These are phyloP conservation scores for Phodopus roborovskii DNA, from an alignment of 2,113 vertebrate genomes.

Conservation along the genomic window DNA sequence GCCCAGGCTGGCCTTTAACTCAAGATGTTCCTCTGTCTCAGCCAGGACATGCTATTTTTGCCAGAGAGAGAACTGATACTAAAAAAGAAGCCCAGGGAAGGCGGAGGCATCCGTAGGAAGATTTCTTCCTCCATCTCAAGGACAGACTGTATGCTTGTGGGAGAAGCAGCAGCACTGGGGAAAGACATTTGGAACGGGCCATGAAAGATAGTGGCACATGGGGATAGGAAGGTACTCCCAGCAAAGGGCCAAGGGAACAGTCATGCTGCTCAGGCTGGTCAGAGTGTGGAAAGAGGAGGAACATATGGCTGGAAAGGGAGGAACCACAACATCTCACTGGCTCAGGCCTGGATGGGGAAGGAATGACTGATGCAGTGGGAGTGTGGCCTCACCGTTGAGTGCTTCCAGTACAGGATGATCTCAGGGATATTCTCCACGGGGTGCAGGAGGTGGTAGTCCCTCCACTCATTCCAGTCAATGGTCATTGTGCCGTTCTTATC, in stretches of 20 bases:
- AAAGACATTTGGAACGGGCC: background rate
- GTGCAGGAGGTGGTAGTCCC: slow-evolving; percentile 96
- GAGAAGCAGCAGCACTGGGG: background rate
- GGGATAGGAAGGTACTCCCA: background rate
- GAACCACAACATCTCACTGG: too few relatives aligned
- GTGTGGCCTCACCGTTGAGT: slow-evolving; percentile 92
- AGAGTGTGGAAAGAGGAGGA: rapidly evolving
- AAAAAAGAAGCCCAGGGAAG: background rate
- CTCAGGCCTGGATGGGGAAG: background rate
- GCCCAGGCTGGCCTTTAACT: background rate
- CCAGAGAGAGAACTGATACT: background rate
- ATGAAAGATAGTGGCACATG: background rate
- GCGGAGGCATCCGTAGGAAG: rapidly evolving
- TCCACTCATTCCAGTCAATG: slow-evolving; percentile 98
- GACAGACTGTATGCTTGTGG: background rate
- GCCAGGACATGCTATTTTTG: background rate
- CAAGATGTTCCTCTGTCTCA: background rate
- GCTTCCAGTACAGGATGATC: slow-evolving; percentile 99
- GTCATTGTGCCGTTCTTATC: slow-evolving; percentile 98
- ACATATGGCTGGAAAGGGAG: background rate
- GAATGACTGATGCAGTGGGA: too few relatives aligned
- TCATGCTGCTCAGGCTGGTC: rapidly evolving
- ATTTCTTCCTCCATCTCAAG: background rate
- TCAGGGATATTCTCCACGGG: slow-evolving; percentile 96
- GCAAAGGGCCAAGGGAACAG: background rate